These are phyloP conservation scores for Apocrypta bakeri DNA, from an alignment of 1,140 invertebrate genomes.

Conservation along the genomic window DNA sequence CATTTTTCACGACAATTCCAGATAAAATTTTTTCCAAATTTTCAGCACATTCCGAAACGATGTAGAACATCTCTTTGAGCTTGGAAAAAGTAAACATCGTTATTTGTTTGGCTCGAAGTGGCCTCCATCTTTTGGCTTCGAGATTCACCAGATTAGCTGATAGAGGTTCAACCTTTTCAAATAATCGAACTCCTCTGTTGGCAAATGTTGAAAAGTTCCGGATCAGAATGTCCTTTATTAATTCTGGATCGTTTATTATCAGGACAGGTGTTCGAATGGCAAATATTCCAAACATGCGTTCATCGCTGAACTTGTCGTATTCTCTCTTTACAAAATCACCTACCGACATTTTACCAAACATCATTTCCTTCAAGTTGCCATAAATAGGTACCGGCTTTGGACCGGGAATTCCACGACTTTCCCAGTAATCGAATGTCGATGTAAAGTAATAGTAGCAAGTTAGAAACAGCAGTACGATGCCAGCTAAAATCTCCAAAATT, in stretches of 20 bases:
- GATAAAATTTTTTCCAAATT: constrained; percentile 32
- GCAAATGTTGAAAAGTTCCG: constrained; percentile 68
- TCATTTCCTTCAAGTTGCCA: constrained; percentile 56
- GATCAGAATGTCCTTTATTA: constrained; percentile 62
- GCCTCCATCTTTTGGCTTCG: constrained; percentile 67
- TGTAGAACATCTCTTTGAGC: constrained; percentile 58
- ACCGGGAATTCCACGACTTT: constrained; percentile 54
- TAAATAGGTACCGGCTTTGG: constrained; percentile 58
- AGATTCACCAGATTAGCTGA: constrained; percentile 56
- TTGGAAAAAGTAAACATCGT: constrained; percentile 70
- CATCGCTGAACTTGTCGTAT: constrained; percentile 55
- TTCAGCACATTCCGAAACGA: constrained; percentile 32
- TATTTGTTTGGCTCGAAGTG: constrained; percentile 70
- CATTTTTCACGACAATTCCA: background rate
- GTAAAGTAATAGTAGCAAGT: constrained; percentile 42
- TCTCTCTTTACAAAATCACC: constrained; percentile 53
- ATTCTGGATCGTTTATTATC: constrained; percentile 55
- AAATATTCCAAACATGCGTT: constrained; percentile 59
- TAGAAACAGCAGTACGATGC: background rate
- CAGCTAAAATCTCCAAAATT: constrained; percentile 27
- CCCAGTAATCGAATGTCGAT: constrained; percentile 54
- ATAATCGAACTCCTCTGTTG: constrained; percentile 57
- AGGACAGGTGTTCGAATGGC: constrained; percentile 51
- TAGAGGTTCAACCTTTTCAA: constrained; percentile 52
- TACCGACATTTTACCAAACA: constrained; percentile 40